Percentiles rank a stretch among this genome's conserved stretches.
These are phyloP conservation scores for Conops quadrifasciatus DNA, from an alignment of 2,888 invertebrate genomes.

Conservation along the genomic window DNA sequence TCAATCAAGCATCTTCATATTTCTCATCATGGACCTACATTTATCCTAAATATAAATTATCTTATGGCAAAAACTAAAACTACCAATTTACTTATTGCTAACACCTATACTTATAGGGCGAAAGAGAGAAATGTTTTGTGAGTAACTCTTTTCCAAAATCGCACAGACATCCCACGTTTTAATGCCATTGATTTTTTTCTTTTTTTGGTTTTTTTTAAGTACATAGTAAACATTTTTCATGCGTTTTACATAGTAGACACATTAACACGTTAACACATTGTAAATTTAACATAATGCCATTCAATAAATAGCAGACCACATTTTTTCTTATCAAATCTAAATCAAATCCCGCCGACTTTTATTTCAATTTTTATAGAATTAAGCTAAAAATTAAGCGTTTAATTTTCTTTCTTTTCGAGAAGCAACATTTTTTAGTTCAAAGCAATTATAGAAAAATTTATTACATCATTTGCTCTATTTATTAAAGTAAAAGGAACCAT, in stretches of 20 bases:
- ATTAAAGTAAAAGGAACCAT: too few relatives aligned
- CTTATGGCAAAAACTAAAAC: conserved; percentile 31
- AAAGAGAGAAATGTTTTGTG: conserved; percentile 66
- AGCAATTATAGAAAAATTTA: too few relatives aligned
- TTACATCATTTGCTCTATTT: too few relatives aligned
- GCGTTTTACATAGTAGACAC: conserved; percentile 16
- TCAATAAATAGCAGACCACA: too few relatives aligned
- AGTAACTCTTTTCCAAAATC: conserved; percentile 64
- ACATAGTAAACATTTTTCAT: conserved; percentile 35
- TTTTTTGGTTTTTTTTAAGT: conserved; percentile 41
- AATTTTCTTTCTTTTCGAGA: not conserved
- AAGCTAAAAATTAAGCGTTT: not conserved
- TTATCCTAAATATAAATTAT: conserved; percentile 40
- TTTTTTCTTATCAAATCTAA: too few relatives aligned
- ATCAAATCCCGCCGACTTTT: not conserved
- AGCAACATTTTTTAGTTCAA: too few relatives aligned
- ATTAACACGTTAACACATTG: conserved; percentile 16
- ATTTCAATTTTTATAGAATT: not conserved
- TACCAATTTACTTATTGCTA: conserved; percentile 45
- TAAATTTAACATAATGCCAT: not conserved
- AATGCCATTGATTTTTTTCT: conserved; percentile 44
- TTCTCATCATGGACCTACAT: too few relatives aligned
- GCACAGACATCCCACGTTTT: conserved; percentile 51
- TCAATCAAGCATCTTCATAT: conserved; percentile 3
- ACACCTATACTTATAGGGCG: conserved; percentile 66